These are phyloP conservation scores for Gypaetus barbatus DNA, from an alignment of 2,797 vertebrate genomes.

Conservation along the genomic window DNA sequence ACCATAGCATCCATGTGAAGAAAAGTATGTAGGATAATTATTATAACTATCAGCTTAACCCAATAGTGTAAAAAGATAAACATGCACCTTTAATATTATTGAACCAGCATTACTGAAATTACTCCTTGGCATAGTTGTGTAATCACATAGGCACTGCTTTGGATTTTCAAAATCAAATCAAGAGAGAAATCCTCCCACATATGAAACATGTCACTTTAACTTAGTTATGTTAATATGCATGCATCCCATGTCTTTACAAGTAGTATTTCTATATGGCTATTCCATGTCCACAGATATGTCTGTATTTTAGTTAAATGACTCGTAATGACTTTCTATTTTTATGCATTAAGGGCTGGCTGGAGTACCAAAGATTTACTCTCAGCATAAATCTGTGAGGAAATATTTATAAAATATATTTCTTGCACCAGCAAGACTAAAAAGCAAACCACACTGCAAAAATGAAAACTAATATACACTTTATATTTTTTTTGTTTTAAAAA, in stretches of 20 bases:
- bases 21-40: background rate
- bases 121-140: constrained; percentile 71
- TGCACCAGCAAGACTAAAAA: constrained; percentile 76
- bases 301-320: constrained; percentile 50
- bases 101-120: constrained; percentile 53
- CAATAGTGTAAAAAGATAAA: constrained; percentile 18
- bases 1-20: background rate
- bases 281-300: constrained; percentile 29
- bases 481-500: constrained; percentile 67
- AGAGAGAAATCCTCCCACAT: constrained; percentile 27
- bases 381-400: constrained; percentile 56
- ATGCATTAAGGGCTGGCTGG: constrained; percentile 65
- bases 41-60: background rate
- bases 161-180: constrained; percentile 46
- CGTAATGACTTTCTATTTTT: constrained; percentile 41
- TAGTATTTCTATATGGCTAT: constrained; percentile 60
- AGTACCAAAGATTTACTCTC: constrained; percentile 47
- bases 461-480: constrained; percentile 76
- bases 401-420: constrained; percentile 74
- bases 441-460: constrained; percentile 76
- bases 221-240: constrained; percentile 42
- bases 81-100: constrained; percentile 49
- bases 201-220: background rate
- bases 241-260: constrained; percentile 56
- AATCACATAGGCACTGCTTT: constrained; percentile 69